Conservation (phyloP, 2,888 invertebrate genomes). For the Leptura quadrifasciata region DNA sequence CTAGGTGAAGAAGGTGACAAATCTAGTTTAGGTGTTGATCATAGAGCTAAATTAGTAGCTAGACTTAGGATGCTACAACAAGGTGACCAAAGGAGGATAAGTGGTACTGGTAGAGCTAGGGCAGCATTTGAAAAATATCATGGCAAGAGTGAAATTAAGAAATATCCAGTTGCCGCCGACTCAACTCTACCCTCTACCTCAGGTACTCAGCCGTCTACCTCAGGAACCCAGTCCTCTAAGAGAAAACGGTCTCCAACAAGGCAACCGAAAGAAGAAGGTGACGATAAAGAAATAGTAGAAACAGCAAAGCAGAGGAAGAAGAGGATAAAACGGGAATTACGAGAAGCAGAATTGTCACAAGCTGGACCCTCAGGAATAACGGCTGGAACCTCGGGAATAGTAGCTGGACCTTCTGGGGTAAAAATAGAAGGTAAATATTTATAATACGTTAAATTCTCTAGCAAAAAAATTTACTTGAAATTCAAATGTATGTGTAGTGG, state of each 20-base stretch:
- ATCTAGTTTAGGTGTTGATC: constrained; percentile 87
- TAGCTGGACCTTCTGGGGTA: background rate
- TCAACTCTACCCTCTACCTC: constrained; percentile 82
- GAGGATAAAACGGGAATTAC: constrained; percentile 64
- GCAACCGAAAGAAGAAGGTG: constrained; percentile 63
- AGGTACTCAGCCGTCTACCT: too few species aligned
- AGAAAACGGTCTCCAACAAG: constrained; percentile 77
- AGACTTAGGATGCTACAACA: constrained; percentile 88
- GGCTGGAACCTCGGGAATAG: too few species aligned
- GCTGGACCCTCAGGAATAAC: background rate
- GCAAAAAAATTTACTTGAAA: too few species aligned
- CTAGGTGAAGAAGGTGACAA: constrained; percentile 91
- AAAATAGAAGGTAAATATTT: constrained; percentile 48
- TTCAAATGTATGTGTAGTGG: too few species aligned
- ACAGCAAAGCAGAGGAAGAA: constrained; percentile 67
- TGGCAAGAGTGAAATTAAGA: constrained; percentile 87
- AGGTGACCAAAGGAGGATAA: constrained; percentile 87
- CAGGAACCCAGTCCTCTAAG: constrained; percentile 70
- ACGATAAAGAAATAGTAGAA: constrained; percentile 52
- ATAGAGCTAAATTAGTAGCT: constrained; percentile 91
- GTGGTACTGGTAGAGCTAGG: constrained; percentile 92
- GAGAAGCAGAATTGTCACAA: constrained; percentile 57
- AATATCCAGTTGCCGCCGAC: constrained; percentile 86
- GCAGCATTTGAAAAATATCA: constrained; percentile 96
- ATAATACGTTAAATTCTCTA: too few species aligned